Conservation (phyloP, 2,888 invertebrate genomes). For the Temnothorax unifasciatus region DNA sequence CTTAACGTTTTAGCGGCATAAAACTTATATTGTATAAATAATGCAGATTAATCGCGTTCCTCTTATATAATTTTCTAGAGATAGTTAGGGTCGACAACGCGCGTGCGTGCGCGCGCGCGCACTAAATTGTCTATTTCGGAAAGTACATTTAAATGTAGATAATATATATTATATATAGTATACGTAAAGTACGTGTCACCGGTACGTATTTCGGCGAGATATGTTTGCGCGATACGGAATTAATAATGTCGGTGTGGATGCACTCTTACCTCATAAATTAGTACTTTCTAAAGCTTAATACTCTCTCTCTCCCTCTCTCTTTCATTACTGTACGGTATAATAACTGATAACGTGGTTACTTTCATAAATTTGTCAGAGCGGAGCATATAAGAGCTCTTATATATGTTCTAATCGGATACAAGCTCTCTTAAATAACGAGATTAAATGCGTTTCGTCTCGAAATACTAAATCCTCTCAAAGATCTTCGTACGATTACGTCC, state of each 20-base stretch:
- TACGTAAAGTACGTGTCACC: constrained; percentile 61
- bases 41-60: constrained; percentile 72
- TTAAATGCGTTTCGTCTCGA: constrained; percentile 3
- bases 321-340: not conserved
- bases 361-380: constrained; percentile 33
- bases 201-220: constrained; percentile 77
- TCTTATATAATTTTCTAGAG: constrained; percentile 76
- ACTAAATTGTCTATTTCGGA: constrained; percentile 74
- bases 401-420: not conserved
- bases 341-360: constrained; percentile 22
- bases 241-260: constrained; percentile 35
- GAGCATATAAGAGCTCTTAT: not conserved
- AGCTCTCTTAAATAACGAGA: not conserved
- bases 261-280: not conserved
- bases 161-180: constrained; percentile 62
- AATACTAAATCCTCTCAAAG: not conserved
- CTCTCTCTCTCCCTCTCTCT: not conserved
- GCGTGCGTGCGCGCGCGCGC: constrained; percentile 40
- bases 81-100: constrained; percentile 69
- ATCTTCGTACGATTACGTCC: not conserved
- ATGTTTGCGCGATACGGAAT: constrained; percentile 74
- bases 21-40: constrained; percentile 60
- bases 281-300: constrained; percentile 8
- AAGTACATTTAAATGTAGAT: constrained; percentile 76
- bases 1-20: constrained; percentile 78